Conservation (phyloP, 2,113 vertebrate genomes). For the Drymodes brunneopygia region DNA sequence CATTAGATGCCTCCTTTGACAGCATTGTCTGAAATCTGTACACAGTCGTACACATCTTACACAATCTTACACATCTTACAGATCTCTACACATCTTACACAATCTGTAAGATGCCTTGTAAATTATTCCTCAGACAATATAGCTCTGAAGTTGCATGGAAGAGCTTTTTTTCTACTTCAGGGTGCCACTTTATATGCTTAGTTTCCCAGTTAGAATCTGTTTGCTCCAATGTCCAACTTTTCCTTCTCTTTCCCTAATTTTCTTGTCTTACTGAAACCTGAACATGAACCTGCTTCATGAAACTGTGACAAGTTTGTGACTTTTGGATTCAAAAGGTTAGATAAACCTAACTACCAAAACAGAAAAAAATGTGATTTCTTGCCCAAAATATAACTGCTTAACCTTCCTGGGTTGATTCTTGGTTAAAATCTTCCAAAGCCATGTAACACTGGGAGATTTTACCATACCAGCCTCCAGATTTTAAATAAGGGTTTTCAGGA, state of each 20-base stretch:
- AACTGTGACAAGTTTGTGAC: background rate
- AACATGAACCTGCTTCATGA: background rate
- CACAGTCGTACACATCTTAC: no score
- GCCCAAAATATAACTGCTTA: background rate
- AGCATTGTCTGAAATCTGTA: background rate
- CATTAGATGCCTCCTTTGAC: background rate
- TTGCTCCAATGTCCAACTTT: background rate
- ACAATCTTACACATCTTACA: no score
- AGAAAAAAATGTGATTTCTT: background rate
- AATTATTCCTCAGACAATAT: background rate
- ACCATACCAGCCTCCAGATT: background rate
- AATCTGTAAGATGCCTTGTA: background rate
- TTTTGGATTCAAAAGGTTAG: background rate
- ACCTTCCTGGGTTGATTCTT: background rate
- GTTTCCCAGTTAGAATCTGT: background rate
- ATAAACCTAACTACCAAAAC: background rate
- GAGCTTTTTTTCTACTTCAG: background rate
- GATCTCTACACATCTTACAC: background rate
- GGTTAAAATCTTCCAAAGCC: background rate
- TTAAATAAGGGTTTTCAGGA: background rate
- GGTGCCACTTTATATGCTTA: background rate
- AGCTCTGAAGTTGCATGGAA: background rate
- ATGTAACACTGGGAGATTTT: background rate
- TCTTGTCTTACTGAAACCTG: background rate
- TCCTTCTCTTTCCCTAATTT: background rate